Evolutionary conservation across 2,888 invertebrate species (phyloP).

Genomic region (Drosophila putrida): DNA sequence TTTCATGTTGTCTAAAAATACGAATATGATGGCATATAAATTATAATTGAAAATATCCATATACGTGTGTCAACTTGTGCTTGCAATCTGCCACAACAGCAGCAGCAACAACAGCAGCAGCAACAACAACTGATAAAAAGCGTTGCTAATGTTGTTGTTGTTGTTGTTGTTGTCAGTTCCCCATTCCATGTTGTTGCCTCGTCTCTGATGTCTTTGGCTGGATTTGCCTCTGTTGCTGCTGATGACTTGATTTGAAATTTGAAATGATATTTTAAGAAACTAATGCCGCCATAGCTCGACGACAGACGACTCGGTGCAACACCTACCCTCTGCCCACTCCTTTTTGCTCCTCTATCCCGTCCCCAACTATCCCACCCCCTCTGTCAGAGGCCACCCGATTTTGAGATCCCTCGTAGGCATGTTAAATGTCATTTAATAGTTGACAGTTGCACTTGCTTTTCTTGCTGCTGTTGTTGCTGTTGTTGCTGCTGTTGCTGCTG

Average conservation of each 20-base stretch:
- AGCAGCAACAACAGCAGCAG: conserved; percentile 16
- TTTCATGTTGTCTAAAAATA: conserved; percentile 65
- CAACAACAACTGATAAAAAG: conserved; percentile 46
- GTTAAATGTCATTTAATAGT: conserved; percentile 84
- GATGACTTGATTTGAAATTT: conserved; percentile 77
- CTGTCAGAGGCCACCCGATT: conserved; percentile 4
- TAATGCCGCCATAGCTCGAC: conserved; percentile 66
- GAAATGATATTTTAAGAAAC: conserved; percentile 79
- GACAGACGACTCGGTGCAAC: conserved; percentile 34
- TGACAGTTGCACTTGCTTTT: conserved; percentile 81
- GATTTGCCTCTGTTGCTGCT: conserved; percentile 39
- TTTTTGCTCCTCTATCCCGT: background rate
- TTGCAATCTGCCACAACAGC: conserved; percentile 42
- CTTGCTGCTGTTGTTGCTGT: conserved; percentile 17
- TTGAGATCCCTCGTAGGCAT: conserved; percentile 66
- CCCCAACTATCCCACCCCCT: background rate
- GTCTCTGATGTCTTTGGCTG: conserved; percentile 49
- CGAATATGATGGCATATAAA: conserved; percentile 70
- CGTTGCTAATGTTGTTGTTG: conserved; percentile 10
- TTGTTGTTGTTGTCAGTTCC: conserved; percentile 8
- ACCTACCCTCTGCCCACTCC: background rate
- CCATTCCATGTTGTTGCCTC: conserved; percentile 20
- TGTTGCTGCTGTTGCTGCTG: conserved; percentile 19
- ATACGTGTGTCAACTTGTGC: conserved; percentile 35
- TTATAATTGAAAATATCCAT: conserved; percentile 73